Evolutionary conservation across 2,888 invertebrate genomes (phyloP).

Genomic region (Hypercompe scribonia): DNA sequence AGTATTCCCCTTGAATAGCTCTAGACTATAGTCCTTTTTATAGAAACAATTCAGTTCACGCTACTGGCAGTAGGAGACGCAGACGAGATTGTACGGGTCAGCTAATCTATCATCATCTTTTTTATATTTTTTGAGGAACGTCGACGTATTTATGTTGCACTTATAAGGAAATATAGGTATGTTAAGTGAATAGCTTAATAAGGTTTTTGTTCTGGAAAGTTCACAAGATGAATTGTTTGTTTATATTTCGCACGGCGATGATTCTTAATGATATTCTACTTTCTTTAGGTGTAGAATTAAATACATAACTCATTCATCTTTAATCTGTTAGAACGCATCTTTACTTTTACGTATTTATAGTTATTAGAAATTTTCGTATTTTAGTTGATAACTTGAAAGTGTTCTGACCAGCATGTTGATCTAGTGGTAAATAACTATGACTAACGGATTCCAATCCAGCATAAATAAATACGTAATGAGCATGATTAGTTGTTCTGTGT

Average conservation of each 20-base stretch:
- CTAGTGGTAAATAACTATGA: too few species aligned
- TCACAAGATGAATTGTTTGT: slow-evolving; percentile 55
- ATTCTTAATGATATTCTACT: slow-evolving; percentile 46
- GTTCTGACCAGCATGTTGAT: slow-evolving; percentile 12
- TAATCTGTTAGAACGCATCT: slow-evolving; percentile 48
- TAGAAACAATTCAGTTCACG: too few species aligned
- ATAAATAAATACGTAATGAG: too few species aligned
- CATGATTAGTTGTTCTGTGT: too few species aligned
- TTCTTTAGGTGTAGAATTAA: slow-evolving; percentile 63
- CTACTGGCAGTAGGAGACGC: too few species aligned
- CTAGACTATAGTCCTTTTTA: too few species aligned
- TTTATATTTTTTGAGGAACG: too few species aligned
- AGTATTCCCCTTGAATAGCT: too few species aligned
- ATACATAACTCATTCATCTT: slow-evolving; percentile 67
- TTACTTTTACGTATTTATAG: slow-evolving; percentile 47
- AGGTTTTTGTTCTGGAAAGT: slow-evolving; percentile 57
- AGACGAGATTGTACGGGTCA: too few species aligned
- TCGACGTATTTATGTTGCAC: background rate
- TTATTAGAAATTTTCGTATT: slow-evolving; percentile 50
- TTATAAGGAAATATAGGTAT: background rate
- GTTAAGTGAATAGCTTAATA: background rate
- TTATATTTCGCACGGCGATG: slow-evolving; percentile 63
- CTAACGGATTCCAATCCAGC: too few species aligned
- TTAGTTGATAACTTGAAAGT: slow-evolving; percentile 47
- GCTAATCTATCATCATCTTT: too few species aligned